Evolutionary conservation across 2,113 vertebrate species (phyloP).

Genomic region (Eclectus roratus): DNA sequence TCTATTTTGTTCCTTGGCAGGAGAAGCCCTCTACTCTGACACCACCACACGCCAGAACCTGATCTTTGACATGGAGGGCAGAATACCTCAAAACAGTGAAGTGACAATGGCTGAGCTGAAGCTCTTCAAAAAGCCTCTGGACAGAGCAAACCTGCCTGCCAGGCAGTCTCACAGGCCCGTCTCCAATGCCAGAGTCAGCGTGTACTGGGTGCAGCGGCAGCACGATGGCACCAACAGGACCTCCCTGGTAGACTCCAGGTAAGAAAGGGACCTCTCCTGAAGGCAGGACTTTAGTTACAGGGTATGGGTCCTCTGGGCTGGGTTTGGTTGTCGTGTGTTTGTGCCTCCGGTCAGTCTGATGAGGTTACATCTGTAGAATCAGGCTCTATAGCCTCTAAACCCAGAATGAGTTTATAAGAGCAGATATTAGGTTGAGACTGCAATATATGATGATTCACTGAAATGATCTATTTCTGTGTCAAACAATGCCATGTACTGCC

Average conservation of each 20-base stretch:
- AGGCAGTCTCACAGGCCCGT: slow-evolving; percentile 64
- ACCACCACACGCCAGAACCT: slow-evolving; percentile 78
- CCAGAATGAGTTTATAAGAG: neutral
- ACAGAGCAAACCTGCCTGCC: slow-evolving; percentile 68
- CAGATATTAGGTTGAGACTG: neutral
- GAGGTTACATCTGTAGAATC: neutral
- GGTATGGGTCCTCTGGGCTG: neutral
- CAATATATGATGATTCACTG: neutral
- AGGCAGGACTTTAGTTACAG: neutral
- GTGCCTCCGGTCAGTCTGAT: neutral
- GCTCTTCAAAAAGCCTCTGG: slow-evolving; percentile 85
- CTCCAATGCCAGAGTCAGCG: slow-evolving; percentile 84
- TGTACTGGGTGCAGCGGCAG: slow-evolving; percentile 87
- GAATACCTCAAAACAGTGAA: slow-evolving; percentile 88
- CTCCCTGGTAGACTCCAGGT: slow-evolving; percentile 91
- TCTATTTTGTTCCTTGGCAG: slow-evolving; percentile 51
- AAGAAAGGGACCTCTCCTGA: neutral
- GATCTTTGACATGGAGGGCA: slow-evolving; percentile 88
- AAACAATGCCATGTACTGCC: accelerated
- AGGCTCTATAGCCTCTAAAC: neutral
- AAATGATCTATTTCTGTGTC: neutral
- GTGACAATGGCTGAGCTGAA: slow-evolving; percentile 93
- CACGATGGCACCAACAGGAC: slow-evolving; percentile 86
- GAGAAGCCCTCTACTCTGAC: slow-evolving; percentile 82
- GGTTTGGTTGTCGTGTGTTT: neutral